Evolutionary conservation across 2,888 invertebrate genomes (phyloP).

Genomic region (Apodemia duryi): DNA sequence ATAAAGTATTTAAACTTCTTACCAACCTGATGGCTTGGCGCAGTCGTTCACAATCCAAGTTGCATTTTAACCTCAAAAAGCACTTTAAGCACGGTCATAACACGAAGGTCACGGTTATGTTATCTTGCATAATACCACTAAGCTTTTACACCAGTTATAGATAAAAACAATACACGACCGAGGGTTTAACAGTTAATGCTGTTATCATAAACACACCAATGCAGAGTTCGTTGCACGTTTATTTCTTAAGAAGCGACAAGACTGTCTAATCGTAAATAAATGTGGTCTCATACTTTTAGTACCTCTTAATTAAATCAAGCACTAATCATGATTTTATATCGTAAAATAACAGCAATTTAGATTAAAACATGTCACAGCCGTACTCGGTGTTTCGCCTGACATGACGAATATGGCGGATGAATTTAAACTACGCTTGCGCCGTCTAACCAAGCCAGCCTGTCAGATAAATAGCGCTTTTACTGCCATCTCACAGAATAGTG

Average conservation of each 20-base stretch:
- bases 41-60: slow-evolving; percentile 73
- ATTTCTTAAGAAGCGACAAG: slow-evolving; percentile 62
- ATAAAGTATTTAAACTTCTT: slow-evolving; percentile 57
- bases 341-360: slow-evolving; percentile 66
- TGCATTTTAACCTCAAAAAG: slow-evolving; percentile 78
- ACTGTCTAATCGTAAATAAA: slow-evolving; percentile 55
- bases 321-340: slow-evolving; percentile 59
- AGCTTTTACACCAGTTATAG: slow-evolving; percentile 57
- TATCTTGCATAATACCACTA: slow-evolving; percentile 71
- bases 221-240: slow-evolving; percentile 74
- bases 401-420: slow-evolving; percentile 79
- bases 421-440: slow-evolving; percentile 76
- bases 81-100: slow-evolving; percentile 69
- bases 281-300: slow-evolving; percentile 63
- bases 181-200: slow-evolving; percentile 66
- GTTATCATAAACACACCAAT: slow-evolving; percentile 77
- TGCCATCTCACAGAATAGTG: too few relatives aligned
- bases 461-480: too few relatives aligned
- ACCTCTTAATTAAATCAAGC: slow-evolving; percentile 54
- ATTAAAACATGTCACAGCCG: slow-evolving; percentile 74
- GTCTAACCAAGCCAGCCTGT: too few relatives aligned
- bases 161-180: slow-evolving; percentile 67
- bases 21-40: slow-evolving; percentile 76
- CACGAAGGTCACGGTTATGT: slow-evolving; percentile 75
- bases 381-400: slow-evolving; percentile 75